Conservation (phyloP, 2,888 invertebrate species). For the Drosophila dives region DNA sequence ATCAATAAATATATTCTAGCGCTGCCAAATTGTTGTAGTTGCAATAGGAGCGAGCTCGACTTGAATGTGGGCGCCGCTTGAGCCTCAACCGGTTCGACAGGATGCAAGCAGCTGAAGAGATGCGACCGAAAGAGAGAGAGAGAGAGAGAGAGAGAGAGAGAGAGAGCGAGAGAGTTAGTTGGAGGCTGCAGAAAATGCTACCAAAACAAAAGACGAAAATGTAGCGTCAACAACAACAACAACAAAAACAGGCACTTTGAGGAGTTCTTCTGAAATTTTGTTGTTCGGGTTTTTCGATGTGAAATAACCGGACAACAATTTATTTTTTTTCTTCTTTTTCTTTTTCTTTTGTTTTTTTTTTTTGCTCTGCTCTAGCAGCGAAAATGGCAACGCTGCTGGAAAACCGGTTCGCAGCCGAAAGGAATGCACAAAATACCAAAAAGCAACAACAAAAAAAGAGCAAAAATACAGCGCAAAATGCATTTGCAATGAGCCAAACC, state of each 20-base stretch:
- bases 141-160: neutral
- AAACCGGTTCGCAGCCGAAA: conserved; percentile 68
- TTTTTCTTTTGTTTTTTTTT: conserved; percentile 8
- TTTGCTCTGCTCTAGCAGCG: conserved; percentile 50
- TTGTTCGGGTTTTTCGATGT: conserved; percentile 52
- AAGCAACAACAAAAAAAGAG: conserved; percentile 32
- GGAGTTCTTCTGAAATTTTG: conserved; percentile 19
- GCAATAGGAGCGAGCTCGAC: conserved; percentile 15
- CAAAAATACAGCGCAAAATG: conserved; percentile 47
- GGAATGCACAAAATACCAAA: conserved; percentile 67
- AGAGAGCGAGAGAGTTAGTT: conserved; percentile 7
- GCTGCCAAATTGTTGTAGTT: neutral
- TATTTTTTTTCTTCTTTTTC: neutral
- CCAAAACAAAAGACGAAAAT: conserved; percentile 66
- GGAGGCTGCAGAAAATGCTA: conserved; percentile 49
- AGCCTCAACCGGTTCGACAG: conserved; percentile 69
- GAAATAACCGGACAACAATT: conserved; percentile 70
- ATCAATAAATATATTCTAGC: neutral
- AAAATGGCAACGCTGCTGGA: conserved; percentile 63
- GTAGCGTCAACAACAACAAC: conserved; percentile 46
- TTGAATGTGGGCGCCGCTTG: conserved; percentile 36
- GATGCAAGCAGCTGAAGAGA: conserved; percentile 48
- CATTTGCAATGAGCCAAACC: conserved; percentile 53
- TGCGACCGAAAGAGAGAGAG: neutral
- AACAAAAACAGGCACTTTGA: conserved; percentile 25